A percentile compares a stretch with the other conserved stretches of the same genome.
Conservation (phyloP, 2,113 vertebrate genomes). For the Gyps fulvus region DNA sequence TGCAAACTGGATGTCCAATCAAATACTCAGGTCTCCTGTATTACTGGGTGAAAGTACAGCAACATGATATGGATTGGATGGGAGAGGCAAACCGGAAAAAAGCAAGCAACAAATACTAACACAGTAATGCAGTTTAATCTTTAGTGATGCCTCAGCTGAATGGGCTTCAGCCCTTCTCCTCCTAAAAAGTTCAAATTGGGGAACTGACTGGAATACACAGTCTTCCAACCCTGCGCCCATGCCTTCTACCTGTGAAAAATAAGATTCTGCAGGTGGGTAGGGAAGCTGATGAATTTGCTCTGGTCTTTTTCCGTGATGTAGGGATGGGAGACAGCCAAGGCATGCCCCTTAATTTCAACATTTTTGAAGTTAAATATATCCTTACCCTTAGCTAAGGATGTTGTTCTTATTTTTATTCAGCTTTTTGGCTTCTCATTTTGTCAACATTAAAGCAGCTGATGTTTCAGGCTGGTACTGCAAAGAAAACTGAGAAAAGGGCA, state of each 20-base stretch:
- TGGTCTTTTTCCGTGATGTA: neutral
- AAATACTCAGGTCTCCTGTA: neutral
- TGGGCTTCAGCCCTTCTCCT: neutral
- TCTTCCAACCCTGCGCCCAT: neutral
- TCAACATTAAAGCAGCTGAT: neutral
- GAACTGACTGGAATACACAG: neutral
- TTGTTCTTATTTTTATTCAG: neutral
- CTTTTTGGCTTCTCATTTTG: neutral
- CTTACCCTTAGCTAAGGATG: neutral
- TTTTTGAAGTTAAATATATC: neutral
- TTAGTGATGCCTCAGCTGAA: neutral
- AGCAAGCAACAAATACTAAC: neutral
- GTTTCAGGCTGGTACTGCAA: neutral
- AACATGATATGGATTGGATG: neutral
- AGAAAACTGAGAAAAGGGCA: neutral
- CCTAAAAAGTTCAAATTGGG: neutral
- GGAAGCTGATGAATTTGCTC: neutral
- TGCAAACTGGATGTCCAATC: neutral
- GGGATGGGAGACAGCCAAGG: neutral
- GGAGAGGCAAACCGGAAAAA: neutral
- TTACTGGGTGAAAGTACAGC: neutral
- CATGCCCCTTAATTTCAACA: neutral
- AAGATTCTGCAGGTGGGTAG: neutral
- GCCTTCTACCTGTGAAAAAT: neutral
- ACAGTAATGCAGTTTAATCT: neutral